Evolutionary conservation across 2,797 vertebrate species (phyloP).

Genomic region (Sebastes oblongus): DNA sequence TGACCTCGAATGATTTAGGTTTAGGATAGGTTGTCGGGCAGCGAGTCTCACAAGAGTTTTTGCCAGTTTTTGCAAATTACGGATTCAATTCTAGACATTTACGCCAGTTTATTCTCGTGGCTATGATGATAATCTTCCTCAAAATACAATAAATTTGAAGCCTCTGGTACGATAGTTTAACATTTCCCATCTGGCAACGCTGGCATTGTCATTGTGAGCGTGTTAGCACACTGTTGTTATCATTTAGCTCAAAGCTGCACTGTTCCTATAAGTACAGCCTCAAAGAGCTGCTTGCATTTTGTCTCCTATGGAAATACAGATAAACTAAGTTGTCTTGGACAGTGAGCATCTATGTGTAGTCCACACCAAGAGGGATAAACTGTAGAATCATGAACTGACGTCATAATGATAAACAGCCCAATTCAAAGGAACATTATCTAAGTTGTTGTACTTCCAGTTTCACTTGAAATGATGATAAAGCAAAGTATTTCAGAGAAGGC

Average conservation of each 20-base stretch:
- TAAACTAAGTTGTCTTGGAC: too few species aligned
- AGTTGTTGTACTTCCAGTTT: conserved; percentile 4
- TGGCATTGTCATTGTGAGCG: neutral
- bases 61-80: too few species aligned
- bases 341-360: neutral
- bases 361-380: neutral
- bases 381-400: neutral
- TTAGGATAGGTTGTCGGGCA: too few species aligned
- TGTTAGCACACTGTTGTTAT: neutral
- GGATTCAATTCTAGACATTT: too few species aligned
- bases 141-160: too few species aligned
- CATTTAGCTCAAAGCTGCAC: too few species aligned
- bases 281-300: neutral
- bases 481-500: neutral
- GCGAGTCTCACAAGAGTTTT: accelerated
- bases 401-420: neutral
- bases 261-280: neutral
- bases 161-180: too few species aligned
- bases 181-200: too few species aligned
- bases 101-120: too few species aligned
- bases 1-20: too few species aligned
- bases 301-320: neutral
- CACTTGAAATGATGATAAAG: conserved; percentile 9
- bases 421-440: conserved; percentile 2
- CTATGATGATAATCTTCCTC: too few species aligned